phyloP scores from a whole-genome alignment of 2,888 invertebrate genomes.

The Rotaria socialis region DNA sequence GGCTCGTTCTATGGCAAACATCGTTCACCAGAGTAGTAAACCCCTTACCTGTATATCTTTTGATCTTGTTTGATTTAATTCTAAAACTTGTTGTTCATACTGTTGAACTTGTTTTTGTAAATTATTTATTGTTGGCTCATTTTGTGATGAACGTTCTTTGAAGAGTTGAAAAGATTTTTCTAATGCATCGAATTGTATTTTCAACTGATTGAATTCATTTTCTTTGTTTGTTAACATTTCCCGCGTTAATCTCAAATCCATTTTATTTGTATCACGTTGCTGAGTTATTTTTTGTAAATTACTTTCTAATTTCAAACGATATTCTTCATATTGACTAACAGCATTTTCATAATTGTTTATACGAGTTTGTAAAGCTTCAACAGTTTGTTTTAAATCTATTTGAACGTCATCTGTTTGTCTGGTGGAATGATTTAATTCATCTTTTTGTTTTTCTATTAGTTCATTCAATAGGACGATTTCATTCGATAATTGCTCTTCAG shows the following conservation, averaged over 20 bases:
- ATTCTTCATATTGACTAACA: slow-evolving; percentile 36
- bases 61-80: slow-evolving; percentile 18
- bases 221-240: background rate
- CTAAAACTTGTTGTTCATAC: slow-evolving; percentile 2
- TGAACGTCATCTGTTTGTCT: background rate
- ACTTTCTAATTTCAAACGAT: slow-evolving; percentile 17
- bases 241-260: slow-evolving; percentile 6
- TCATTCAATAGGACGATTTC: background rate
- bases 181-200: background rate
- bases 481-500: background rate
- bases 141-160: background rate
- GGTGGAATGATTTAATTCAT: background rate
- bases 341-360: slow-evolving; percentile 31
- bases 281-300: slow-evolving; percentile 32
- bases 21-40: no score
- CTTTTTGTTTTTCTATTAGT: background rate
- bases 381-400: background rate
- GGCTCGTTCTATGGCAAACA: no score
- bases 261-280: slow-evolving; percentile 34
- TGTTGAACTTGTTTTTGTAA: slow-evolving; percentile 17
- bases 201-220: background rate
- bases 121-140: background rate
- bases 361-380: background rate
- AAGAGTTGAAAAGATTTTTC: background rate
- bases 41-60: background rate